Evolutionary conservation across 2,113 vertebrate species (phyloP).

Genomic region (Hippocampus mohnikei): DNA sequence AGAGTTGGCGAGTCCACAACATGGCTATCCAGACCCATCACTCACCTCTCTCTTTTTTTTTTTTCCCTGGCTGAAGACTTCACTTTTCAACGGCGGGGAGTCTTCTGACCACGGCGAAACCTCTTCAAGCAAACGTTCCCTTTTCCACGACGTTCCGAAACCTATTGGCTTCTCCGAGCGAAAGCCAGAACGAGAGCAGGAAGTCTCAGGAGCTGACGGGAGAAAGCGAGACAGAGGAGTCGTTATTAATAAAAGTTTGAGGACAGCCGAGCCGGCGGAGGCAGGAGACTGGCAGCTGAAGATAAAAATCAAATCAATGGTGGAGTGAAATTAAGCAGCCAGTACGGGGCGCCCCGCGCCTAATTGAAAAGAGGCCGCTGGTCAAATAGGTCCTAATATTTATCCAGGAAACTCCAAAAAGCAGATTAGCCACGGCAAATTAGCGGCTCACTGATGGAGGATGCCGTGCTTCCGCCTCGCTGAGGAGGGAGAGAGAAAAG

Average conservation of each 20-base stretch:
- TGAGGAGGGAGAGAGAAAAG: neutral
- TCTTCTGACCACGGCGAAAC: neutral
- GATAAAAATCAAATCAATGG: constrained; percentile 39
- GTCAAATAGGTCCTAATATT: constrained; percentile 20
- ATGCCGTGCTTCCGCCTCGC: neutral
- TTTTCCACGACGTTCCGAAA: neutral
- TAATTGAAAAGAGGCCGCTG: constrained; percentile 29
- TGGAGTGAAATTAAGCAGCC: constrained; percentile 30
- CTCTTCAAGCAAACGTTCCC: neutral
- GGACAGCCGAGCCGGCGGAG: constrained; percentile 7
- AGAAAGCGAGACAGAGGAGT: neutral
- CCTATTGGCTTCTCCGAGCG: neutral
- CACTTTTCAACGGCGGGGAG: neutral
- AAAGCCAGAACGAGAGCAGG: neutral
- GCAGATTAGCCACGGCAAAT: neutral
- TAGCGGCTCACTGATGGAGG: neutral
- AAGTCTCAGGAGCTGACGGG: constrained; percentile 19
- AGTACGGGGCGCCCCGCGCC: constrained; percentile 5
- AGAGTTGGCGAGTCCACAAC: neutral
- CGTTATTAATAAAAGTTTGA: constrained; percentile 33
- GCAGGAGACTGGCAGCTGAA: constrained; percentile 5
- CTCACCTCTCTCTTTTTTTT: neutral
- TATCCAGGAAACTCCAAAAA: constrained; percentile 12
- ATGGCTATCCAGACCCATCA: neutral
- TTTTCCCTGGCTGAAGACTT: neutral